Evolutionary conservation across 1,140 invertebrate genomes (phyloP).

Genomic region (Tenebrio molitor): DNA sequence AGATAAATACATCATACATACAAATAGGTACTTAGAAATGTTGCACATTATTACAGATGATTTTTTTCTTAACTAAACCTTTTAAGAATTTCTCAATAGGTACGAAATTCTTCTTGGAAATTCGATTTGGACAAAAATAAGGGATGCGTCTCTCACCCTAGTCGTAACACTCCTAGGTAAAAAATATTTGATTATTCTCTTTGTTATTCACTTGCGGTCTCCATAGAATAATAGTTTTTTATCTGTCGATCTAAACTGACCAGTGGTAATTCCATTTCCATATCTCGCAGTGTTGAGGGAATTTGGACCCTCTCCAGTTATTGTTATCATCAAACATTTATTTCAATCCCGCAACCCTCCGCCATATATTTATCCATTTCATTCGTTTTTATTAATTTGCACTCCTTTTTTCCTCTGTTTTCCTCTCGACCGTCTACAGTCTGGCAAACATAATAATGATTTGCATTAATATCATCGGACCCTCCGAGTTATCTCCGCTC

Average conservation of each 20-base stretch:
- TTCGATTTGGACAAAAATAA: no score
- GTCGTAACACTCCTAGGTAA: no score
- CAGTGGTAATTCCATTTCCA: conserved; percentile 41
- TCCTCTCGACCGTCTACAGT: conserved; percentile 15
- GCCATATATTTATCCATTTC: conserved; percentile 26
- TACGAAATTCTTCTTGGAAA: no score
- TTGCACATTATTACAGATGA: no score
- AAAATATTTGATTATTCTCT: no score
- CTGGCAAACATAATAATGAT: conserved; percentile 52
- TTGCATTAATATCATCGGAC: conserved; percentile 55
- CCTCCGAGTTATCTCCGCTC: conserved; percentile 40
- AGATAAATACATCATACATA: no score
- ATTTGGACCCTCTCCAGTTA: conserved; percentile 37
- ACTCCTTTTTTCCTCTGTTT: conserved; percentile 25
- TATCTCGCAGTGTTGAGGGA: conserved; percentile 27
- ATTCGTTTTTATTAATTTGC: conserved; percentile 31
- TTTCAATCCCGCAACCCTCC: conserved; percentile 9
- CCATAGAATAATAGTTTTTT: conserved; percentile 25
- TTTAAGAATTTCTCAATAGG: no score
- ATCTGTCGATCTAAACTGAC: conserved; percentile 37
- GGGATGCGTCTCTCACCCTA: no score
- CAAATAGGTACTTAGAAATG: no score
- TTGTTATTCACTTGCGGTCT: conserved; percentile 31
- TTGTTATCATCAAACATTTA: conserved; percentile 28
- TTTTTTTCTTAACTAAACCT: no score